Conservation (phyloP, 2,888 invertebrate genomes). For the Brenthis daphne region DNA sequence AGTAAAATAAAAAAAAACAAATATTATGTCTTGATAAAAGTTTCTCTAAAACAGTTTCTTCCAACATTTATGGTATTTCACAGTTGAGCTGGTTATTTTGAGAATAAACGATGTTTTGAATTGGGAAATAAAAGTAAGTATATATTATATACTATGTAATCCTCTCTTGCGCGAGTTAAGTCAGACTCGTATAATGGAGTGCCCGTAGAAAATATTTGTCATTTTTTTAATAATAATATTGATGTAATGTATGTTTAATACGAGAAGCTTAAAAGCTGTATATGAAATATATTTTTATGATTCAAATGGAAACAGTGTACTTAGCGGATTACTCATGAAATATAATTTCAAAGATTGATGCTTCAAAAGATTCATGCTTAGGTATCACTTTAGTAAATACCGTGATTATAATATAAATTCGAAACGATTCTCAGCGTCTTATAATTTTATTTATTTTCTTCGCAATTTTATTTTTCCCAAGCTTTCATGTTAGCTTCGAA, state of each 20-base stretch:
- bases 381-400: slow-evolving; percentile 18
- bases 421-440: slow-evolving; percentile 7
- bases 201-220: too few relatives aligned
- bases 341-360: slow-evolving; percentile 57
- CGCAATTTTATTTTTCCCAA: slow-evolving; percentile 15
- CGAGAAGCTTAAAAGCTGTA: slow-evolving; percentile 6
- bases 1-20: too few relatives aligned
- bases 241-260: not conserved
- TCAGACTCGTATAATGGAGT: too few relatives aligned
- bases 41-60: too few relatives aligned
- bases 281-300: not conserved
- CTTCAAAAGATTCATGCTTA: slow-evolving; percentile 22
- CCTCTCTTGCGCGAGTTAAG: too few relatives aligned
- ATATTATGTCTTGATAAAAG: too few relatives aligned
- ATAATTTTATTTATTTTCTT: slow-evolving; percentile 18
- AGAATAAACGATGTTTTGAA: too few relatives aligned
- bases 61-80: too few relatives aligned
- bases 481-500: slow-evolving; percentile 21
- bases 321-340: slow-evolving; percentile 54
- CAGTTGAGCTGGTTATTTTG: too few relatives aligned
- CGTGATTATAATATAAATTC: slow-evolving; percentile 15
- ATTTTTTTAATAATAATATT: too few relatives aligned
- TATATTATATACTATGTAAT: too few relatives aligned
- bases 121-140: too few relatives aligned
- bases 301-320: slow-evolving; percentile 13